Base-by-base conservation (phyloP, 1,140 invertebrate genomes). In the Centruroides vittatus region DNA sequence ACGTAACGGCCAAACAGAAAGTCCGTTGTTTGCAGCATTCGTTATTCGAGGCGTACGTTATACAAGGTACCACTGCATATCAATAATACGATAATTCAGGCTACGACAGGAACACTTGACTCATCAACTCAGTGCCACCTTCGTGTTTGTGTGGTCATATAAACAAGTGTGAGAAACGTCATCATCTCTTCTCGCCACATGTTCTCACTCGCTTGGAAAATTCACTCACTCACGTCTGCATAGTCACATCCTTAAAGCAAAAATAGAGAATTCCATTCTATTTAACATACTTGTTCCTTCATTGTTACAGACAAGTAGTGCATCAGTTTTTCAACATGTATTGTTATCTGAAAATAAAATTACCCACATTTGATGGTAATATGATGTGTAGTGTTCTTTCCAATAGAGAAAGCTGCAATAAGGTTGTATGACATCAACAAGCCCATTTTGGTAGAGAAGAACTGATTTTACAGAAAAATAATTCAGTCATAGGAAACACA, bases 401-500 rank as follows among this genome's bases (percentile, higher is more conserved):
- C 4, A 67, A 60, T 0, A 59, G 60, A 12, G 65, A 65, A 47
- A 71, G 72, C 60, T 23, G 23, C 23, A 23, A 23, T 23, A 68
- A 70, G 49, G 70, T 63, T 34, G 61, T 73, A 3, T 57, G 69
- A 10, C 62, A 63, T 52, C 61, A 73, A 11, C 68, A 70, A 55
- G 59, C 23, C 57, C 59, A 69, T 60, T 73, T 69, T 57, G 71
- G 41, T 68, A 13, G 68, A 34, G 69, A 73, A 4, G 68, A 71
- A 47, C 51, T 71, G 5, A 46, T 72, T 4, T 23, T 48, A 56
- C 4, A 9, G 12, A 12, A 50, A 34, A 0, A 51, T 12, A n/a
- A 58, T 34, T 46, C 5, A 7, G 41, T 5, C 12, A 49, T 50
- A 58, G 35, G 49, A 3, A 23, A 3, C 10, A 23, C n/a, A 0